Conservation (phyloP, 2,888 invertebrate species). For the Proisotoma minuta region DNA sequence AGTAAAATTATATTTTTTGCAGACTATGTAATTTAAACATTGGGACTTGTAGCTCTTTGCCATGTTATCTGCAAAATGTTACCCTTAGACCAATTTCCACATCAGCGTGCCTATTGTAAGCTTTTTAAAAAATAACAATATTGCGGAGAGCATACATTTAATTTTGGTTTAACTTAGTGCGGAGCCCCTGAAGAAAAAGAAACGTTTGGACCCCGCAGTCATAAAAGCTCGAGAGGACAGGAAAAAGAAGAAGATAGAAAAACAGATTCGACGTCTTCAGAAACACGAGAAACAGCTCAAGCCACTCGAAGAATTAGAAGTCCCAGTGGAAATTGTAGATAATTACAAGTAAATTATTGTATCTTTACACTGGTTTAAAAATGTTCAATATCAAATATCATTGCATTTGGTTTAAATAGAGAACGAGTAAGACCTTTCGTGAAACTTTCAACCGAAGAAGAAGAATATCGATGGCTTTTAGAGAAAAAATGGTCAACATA, state of each 20-base stretch:
- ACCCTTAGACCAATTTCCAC: conserved; percentile 37
- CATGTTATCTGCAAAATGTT: too few relatives aligned
- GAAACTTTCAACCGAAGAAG: conserved; percentile 57
- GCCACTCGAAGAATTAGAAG: conserved; percentile 81
- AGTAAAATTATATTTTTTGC: too few relatives aligned
- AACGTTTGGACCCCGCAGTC: conserved; percentile 73
- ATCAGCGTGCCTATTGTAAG: conserved; percentile 20
- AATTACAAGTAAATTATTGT: conserved; percentile 58
- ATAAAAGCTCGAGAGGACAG: conserved; percentile 76
- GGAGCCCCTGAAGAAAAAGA: conserved; percentile 87
- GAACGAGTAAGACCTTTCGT: conserved; percentile 55
- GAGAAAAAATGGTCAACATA: conserved; percentile 72
- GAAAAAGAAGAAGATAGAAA: conserved; percentile 75
- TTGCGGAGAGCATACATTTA: not conserved
- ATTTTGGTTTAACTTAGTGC: conserved; percentile 56
- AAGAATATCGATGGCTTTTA: conserved; percentile 62
- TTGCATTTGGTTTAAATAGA: conserved; percentile 50
- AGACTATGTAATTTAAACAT: too few relatives aligned
- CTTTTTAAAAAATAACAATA: not conserved
- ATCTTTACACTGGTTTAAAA: too few relatives aligned
- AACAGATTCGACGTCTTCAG: conserved; percentile 74
- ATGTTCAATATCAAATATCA: not conserved
- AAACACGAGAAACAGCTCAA: conserved; percentile 78
- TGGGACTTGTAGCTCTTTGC: too few relatives aligned
- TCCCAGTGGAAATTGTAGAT: conserved; percentile 63